Conservation (phyloP, 2,888 invertebrate species). For the Nomada fabriciana region DNA sequence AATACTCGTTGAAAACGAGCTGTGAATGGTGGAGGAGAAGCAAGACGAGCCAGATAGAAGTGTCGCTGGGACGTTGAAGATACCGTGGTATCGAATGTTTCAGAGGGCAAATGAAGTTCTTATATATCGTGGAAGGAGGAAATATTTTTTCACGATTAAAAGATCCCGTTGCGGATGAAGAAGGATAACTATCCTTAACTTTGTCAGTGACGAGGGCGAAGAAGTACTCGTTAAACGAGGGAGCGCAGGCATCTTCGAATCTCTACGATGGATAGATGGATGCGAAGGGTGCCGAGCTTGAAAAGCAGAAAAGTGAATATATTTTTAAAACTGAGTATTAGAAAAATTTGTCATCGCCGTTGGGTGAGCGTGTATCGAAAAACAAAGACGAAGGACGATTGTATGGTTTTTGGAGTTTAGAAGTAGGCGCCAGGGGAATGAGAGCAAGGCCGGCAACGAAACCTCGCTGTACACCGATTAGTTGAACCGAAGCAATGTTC, state of each 20-base stretch:
- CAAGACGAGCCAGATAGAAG: slow-evolving; percentile 27
- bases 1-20: neutral
- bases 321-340: slow-evolving; percentile 4
- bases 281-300: neutral
- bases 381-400: neutral
- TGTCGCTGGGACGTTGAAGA: neutral
- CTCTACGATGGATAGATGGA: slow-evolving; percentile 12
- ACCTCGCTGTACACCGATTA: slow-evolving; percentile 17
- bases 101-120: slow-evolving; percentile 16
- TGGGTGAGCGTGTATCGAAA: neutral
- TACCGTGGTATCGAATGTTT: slow-evolving; percentile 3
- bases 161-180: neutral
- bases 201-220: too few relatives aligned
- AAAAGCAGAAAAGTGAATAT: neutral
- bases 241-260: slow-evolving; percentile 15
- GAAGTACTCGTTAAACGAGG: neutral
- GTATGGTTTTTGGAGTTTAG: neutral
- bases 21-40: neutral
- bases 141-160: slow-evolving; percentile 4
- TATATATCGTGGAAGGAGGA: neutral
- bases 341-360: neutral
- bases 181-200: neutral
- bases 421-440: neutral
- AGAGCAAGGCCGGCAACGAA: slow-evolving; percentile 1
- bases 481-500: slow-evolving; percentile 14